A percentile compares a stretch with the other conserved stretches of the same genome.
Conservation (phyloP, 2,797 vertebrate species). For the Cryptoprocta ferox region DNA sequence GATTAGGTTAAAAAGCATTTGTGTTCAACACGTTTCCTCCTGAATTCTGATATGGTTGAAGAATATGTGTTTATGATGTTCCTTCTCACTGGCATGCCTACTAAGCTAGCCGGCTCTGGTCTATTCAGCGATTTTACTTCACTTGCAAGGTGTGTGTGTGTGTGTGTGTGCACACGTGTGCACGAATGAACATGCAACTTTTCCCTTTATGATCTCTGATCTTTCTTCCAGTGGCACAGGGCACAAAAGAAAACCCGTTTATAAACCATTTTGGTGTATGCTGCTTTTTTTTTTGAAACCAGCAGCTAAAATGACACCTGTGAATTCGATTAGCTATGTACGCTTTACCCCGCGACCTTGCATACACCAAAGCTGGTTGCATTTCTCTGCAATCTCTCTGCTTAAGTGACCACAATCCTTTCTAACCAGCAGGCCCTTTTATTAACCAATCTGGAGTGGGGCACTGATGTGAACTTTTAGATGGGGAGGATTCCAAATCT, state of each 20-base stretch:
- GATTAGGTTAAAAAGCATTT: slow-evolving; percentile 16
- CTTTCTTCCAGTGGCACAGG: background rate
- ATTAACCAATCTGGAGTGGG: background rate
- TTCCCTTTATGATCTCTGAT: background rate
- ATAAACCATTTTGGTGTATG: background rate
- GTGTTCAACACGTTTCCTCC: background rate
- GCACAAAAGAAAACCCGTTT: background rate
- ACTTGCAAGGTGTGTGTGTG: background rate
- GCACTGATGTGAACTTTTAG: background rate
- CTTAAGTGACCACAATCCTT: background rate
- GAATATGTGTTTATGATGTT: background rate
- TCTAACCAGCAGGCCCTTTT: background rate
- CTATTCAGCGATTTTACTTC: background rate
- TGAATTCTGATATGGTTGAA: background rate
- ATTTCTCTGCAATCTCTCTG: slow-evolving; percentile 13
- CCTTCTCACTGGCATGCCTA: background rate
- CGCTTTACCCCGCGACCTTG: background rate
- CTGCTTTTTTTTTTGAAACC: slow-evolving; percentile 13
- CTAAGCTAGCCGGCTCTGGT: background rate
- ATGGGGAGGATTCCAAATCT: background rate
- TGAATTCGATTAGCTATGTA: slow-evolving; percentile 2
- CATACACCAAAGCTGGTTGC: background rate
- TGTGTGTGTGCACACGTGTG: too few species aligned
- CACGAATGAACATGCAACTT: background rate
- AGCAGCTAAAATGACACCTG: background rate